These are phyloP conservation scores for Pyrrhia umbra DNA, from an alignment of 2,888 invertebrate species.

Conservation along the genomic window DNA sequence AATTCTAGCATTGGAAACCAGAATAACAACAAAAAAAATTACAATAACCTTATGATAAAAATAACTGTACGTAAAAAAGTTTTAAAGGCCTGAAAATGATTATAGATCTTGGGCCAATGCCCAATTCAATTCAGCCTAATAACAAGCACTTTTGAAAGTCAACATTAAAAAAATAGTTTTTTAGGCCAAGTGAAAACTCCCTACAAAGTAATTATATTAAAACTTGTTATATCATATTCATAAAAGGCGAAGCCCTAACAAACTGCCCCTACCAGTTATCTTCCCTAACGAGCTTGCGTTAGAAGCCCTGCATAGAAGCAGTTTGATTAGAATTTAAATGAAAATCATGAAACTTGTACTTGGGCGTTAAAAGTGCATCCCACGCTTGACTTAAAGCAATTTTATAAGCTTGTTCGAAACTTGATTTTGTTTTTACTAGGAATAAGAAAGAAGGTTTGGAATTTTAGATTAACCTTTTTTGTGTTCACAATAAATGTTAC, in stretches of 20 bases:
- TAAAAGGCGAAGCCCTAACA: constrained; percentile 41
- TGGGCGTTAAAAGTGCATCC: constrained; percentile 27
- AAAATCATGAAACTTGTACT: constrained; percentile 47
- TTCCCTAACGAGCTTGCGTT: constrained; percentile 52
- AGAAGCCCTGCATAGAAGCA: constrained; percentile 30
- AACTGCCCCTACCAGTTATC: constrained; percentile 24
- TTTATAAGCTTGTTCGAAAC: constrained; percentile 13
- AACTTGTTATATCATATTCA: background rate
- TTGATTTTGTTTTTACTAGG: constrained; percentile 17
- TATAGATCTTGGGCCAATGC: no score
- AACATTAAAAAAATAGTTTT: no score
- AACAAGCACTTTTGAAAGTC: no score
- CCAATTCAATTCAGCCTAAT: no score
- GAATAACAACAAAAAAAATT: no score
- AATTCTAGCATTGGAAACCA: no score
- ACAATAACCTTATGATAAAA: no score
- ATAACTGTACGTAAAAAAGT: no score
- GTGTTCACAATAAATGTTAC: background rate
- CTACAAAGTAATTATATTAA: background rate
- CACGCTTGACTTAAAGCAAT: background rate
- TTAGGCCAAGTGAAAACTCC: no score
- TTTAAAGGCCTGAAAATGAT: no score
- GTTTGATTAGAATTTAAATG: constrained; percentile 63
- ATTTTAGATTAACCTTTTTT: background rate
- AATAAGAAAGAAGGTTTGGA: constrained; percentile 8